A percentile compares a stretch with the other conserved stretches of the same genome.
Evolutionary conservation across 1,140 invertebrate genomes (phyloP).

Genomic region (Lerema accius): DNA sequence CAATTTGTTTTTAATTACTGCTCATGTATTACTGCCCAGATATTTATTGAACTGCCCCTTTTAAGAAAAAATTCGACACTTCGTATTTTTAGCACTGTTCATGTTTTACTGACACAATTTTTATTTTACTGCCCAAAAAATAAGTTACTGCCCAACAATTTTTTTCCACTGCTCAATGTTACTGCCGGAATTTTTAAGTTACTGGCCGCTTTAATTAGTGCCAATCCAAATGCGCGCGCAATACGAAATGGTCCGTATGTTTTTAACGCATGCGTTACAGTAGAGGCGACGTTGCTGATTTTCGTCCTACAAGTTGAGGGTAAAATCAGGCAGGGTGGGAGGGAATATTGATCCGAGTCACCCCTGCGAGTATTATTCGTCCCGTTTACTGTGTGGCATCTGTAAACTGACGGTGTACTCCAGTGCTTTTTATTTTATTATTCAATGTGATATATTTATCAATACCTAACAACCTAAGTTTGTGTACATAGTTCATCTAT

Average conservation of each 20-base stretch:
- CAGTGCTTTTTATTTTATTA: background rate
- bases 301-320: constrained; percentile 23
- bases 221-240: constrained; percentile 1
- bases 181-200: too few species aligned
- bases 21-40: too few species aligned
- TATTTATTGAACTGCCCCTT: too few species aligned
- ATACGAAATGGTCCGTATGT: background rate
- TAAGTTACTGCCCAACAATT: too few species aligned
- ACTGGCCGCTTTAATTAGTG: too few species aligned
- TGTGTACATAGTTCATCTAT: background rate
- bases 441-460: background rate
- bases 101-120: too few species aligned
- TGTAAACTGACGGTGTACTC: background rate
- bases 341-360: constrained; percentile 36
- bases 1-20: too few species aligned
- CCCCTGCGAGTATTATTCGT: background rate
- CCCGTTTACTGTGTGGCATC: background rate
- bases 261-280: constrained; percentile 27
- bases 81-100: too few species aligned
- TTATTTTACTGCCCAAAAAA: too few species aligned
- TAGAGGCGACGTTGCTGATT: constrained; percentile 15
- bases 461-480: background rate
- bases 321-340: constrained; percentile 28
- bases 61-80: too few species aligned
- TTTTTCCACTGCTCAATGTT: too few species aligned